Evolutionary conservation across 2,113 vertebrate species (phyloP).

Genomic region (Pelobates fuscus): DNA sequence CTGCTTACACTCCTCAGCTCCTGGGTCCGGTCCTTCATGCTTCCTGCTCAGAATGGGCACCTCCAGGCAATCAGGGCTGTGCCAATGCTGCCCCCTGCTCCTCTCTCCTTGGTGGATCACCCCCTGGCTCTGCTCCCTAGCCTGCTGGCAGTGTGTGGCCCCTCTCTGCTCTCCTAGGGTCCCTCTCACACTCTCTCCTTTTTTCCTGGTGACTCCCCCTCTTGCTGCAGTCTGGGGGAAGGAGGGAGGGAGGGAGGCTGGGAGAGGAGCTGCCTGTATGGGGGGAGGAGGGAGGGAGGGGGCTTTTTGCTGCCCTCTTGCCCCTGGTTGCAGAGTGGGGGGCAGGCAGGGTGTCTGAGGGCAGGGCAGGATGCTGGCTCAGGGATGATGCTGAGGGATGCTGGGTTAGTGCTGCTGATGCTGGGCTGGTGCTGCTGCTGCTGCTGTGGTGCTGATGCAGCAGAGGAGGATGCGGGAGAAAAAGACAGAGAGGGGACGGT

Average conservation of each 20-base stretch:
- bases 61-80: slow-evolving; percentile 7
- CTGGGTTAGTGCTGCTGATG: not conserved
- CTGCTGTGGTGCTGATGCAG: slow-evolving; percentile 45
- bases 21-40: slow-evolving; percentile 47
- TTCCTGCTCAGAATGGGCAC: slow-evolving; percentile 31
- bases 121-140: not conserved
- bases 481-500: slow-evolving; percentile 2
- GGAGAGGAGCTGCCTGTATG: not conserved
- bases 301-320: not conserved
- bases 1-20: slow-evolving; percentile 45
- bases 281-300: not conserved
- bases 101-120: not conserved
- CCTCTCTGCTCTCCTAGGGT: not conserved
- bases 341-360: not conserved
- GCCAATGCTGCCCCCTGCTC: not conserved
- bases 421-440: not conserved
- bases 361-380: not conserved
- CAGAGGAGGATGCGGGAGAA: slow-evolving; percentile 48
- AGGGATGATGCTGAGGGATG: no score
- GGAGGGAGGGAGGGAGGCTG: slow-evolving; percentile 9
- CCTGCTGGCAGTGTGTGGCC: not conserved
- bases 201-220: slow-evolving; percentile 28
- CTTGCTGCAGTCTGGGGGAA: slow-evolving; percentile 38
- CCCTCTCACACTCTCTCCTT: slow-evolving; percentile 4
- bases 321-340: not conserved